A percentile compares a stretch with the other conserved stretches of the same genome.
Conservation (phyloP, 2,113 vertebrate species). For the Acinonyx jubatus region DNA sequence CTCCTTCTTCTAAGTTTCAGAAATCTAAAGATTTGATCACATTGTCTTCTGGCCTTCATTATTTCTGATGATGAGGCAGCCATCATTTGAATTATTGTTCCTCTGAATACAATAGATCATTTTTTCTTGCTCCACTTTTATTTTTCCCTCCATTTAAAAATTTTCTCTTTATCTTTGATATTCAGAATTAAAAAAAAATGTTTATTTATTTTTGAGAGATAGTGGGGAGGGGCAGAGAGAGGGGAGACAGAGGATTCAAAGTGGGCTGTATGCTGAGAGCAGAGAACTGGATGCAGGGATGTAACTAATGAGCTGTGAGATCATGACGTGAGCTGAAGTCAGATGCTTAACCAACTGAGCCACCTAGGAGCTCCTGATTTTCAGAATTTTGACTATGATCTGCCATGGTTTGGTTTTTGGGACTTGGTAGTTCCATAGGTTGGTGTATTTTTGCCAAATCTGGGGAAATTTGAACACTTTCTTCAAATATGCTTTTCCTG, state of each 20-base stretch:
- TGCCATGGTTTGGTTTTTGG: not conserved
- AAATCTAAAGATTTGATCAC: not conserved
- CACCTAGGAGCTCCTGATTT: not conserved
- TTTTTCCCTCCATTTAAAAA: not conserved
- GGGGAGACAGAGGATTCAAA: no score
- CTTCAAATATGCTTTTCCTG: not conserved
- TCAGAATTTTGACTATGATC: not conserved
- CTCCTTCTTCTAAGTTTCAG: not conserved
- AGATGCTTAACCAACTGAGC: no score
- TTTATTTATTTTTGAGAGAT: no score
- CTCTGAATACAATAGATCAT: not conserved
- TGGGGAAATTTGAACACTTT: not conserved
- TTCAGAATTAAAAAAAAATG: not conserved
- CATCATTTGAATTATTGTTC: not conserved
- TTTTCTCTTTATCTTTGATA: not conserved
- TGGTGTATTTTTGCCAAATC: not conserved
- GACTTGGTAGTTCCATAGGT: not conserved
- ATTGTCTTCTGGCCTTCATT: not conserved
- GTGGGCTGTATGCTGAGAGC: no score
- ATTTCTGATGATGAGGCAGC: not conserved
- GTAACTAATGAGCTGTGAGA: no score
- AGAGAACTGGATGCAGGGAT: no score
- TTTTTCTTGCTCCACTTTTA: not conserved
- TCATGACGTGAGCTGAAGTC: no score
- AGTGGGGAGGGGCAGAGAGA: no score